Evolutionary conservation across 2,797 vertebrate species (phyloP).

Genomic region (Lutjanus argentimaculatus): DNA sequence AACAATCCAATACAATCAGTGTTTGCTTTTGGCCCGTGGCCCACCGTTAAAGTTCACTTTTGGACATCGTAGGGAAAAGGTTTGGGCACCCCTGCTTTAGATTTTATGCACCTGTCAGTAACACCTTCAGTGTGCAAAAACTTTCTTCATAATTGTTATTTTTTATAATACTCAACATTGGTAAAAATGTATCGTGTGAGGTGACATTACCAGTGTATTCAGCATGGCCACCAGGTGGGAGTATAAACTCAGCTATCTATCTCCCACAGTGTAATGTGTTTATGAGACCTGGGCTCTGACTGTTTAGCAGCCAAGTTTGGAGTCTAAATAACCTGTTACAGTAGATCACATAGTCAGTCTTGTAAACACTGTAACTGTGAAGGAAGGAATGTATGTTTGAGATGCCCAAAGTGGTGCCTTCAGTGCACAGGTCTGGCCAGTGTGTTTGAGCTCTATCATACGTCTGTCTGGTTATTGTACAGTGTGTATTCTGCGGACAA

Average conservation of each 20-base stretch:
- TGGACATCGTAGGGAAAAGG: no score
- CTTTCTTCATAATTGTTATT: neutral
- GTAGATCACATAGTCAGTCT: conserved; percentile 53
- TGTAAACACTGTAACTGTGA: conserved; percentile 54
- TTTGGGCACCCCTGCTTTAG: no score
- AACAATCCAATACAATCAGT: no score
- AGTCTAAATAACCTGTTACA: conserved; percentile 81
- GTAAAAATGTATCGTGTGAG: neutral
- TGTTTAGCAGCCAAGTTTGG: conserved; percentile 55
- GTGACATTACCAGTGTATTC: neutral
- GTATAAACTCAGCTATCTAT: conserved; percentile 52
- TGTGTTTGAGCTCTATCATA: conserved; percentile 23
- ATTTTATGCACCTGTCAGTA: neutral
- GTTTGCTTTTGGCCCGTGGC: no score
- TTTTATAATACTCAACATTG: neutral
- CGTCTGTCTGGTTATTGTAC: conserved; percentile 51
- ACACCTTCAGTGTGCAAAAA: neutral
- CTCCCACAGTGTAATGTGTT: conserved; percentile 29
- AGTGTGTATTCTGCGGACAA: conserved; percentile 37
- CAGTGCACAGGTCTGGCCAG: conserved; percentile 19
- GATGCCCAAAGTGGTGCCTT: conserved; percentile 38
- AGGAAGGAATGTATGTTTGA: conserved; percentile 50
- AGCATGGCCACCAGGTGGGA: conserved; percentile 74
- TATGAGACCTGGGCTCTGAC: conserved; percentile 36
- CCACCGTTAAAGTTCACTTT: no score